Percentiles rank a stretch among this genome's conserved stretches.
Conservation (phyloP, 2,888 invertebrate species). For the Pocota personata region DNA sequence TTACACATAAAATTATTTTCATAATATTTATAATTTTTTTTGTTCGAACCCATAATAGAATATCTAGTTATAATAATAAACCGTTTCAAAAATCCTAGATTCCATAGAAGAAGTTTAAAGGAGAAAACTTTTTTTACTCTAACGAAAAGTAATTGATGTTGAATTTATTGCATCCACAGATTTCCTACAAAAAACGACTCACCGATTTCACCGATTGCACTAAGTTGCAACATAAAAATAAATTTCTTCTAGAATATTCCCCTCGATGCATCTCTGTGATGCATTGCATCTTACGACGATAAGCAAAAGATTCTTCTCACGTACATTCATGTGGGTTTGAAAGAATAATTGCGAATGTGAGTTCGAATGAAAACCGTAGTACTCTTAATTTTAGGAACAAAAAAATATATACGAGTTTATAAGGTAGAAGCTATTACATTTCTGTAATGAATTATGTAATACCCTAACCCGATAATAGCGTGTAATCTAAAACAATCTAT, state of each 20-base stretch:
- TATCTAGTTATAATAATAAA: no score
- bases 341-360: constrained; percentile 36
- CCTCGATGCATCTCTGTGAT: constrained; percentile 21
- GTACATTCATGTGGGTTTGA: constrained; percentile 30
- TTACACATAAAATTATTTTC: no score
- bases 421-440: background rate
- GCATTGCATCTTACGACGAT: constrained; percentile 36
- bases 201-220: constrained; percentile 38
- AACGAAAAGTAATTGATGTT: constrained; percentile 18
- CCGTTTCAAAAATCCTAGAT: background rate
- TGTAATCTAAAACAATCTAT: no score
- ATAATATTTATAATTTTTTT: no score
- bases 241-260: background rate
- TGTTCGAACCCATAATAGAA: no score
- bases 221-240: constrained; percentile 38
- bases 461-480: background rate
- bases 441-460: background rate
- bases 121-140: constrained; percentile 17
- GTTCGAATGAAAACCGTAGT: constrained; percentile 18
- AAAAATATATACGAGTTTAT: no score
- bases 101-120: background rate
- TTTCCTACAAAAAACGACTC: constrained; percentile 21
- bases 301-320: constrained; percentile 43
- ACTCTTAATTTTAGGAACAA: constrained; percentile 25
- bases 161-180: constrained; percentile 33